Evolutionary conservation across 2,113 vertebrate genomes (phyloP), one percentile per base, ranked within the genome.

Genomic region (Thinocorus orbignyianus): DNA sequence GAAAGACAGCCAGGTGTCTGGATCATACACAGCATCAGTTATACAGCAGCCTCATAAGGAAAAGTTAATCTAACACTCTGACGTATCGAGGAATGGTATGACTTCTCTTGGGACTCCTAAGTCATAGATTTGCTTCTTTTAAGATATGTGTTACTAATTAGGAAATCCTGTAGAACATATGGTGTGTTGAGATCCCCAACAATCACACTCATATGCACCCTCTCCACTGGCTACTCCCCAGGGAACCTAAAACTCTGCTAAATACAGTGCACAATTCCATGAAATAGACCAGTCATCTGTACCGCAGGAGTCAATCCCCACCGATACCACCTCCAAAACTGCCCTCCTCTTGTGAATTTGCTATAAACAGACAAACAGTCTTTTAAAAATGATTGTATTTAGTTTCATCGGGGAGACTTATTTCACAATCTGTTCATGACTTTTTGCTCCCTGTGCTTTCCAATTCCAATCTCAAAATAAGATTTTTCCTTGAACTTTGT

Each of bases 81-180:
- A 93, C 4, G 2, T 90, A 92, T 71, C 90, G 84, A 86, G 76
- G 81, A 89, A 90, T 93, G 87, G 91, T 95, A 76, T 96, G 52
- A 88, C 90, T 95, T 69, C 88, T 93, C 83, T 86, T 92, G 93
- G 86, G 95, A 94, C 76, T 86, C 83, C 66, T 80, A 73, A 60
- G 82, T 96, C 91, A 96, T 91, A 77, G 90, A 93, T 95, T 90
- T 81, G 37, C 88, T 92, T 60, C 86, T 94, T 96, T 80, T 92
- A 74, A 95, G 81, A 89, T 93, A 87, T 60, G 48, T 91, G 65
- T 76, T 95, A 85, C 81, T 78, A 81, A 68, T 94, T 95, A 95
- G 73, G 69, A 93, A 97, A 92, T 81, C 49, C 70, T 52, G 70
- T 72, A 68, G 91, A 95, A 89, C 89, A 92, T 95, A 93, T 81